Evolutionary conservation across 2,113 vertebrate species (phyloP).

Genomic region (Cinclus cinclus): DNA sequence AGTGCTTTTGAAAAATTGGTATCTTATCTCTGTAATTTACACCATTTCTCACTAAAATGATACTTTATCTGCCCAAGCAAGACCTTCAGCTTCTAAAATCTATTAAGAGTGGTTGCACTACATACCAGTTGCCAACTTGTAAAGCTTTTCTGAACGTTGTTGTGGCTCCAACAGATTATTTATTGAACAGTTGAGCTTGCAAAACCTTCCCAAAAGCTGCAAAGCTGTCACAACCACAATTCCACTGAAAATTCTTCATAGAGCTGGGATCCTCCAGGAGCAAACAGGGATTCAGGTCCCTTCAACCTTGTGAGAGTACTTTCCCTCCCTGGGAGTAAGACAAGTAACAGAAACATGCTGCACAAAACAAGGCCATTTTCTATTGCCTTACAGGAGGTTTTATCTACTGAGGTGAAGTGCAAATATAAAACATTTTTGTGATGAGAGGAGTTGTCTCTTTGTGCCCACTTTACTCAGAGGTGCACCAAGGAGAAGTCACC

Average conservation of each 20-base stretch:
- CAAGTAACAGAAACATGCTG: not conserved
- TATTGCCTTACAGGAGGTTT: not conserved
- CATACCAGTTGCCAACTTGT: not conserved
- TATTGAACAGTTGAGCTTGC: not conserved
- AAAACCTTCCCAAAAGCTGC: not conserved
- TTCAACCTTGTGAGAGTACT: not conserved
- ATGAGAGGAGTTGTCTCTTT: not conserved
- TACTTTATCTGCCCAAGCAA: not conserved
- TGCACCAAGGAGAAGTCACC: not conserved
- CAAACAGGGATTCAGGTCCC: not conserved
- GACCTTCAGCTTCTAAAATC: not conserved
- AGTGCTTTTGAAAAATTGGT: not conserved
- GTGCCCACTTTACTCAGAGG: not conserved
- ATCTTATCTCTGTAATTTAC: not conserved
- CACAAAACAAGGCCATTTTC: not conserved
- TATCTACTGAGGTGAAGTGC: not conserved
- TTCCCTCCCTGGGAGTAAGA: not conserved
- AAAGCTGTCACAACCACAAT: not conserved
- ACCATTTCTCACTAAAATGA: not conserved
- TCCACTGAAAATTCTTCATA: not conserved
- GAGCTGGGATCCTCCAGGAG: not conserved
- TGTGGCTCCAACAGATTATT: slow-evolving; percentile 3
- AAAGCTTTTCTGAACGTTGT: not conserved
- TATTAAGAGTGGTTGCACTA: not conserved
- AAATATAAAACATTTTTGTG: not conserved